Evolutionary conservation across 2,113 vertebrate genomes (phyloP).

Genomic region (Carassius carassius): DNA sequence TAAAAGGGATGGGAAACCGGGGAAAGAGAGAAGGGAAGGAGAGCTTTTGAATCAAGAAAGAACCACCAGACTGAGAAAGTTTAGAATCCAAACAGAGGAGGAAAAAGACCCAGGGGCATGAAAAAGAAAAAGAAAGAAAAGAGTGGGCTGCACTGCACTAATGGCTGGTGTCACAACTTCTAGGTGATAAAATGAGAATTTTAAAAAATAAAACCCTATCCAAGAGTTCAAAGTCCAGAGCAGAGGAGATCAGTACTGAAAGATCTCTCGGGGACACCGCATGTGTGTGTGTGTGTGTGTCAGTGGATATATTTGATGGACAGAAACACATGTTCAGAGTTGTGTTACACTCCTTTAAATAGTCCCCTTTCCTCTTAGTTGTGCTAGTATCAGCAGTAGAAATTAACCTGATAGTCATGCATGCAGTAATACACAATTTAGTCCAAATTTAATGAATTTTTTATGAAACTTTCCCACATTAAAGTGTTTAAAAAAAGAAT

Average conservation of each 20-base stretch:
- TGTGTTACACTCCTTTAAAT: constrained; percentile 79
- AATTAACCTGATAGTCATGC: not conserved
- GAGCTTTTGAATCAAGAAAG: constrained; percentile 9
- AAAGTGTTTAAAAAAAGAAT: too few species aligned
- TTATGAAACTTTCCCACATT: too few species aligned
- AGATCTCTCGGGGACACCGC: constrained; percentile 64
- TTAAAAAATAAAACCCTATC: constrained; percentile 51
- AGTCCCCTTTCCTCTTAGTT: constrained; percentile 66
- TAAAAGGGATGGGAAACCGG: constrained; percentile 45
- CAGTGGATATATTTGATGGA: constrained; percentile 67
- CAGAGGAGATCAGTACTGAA: constrained; percentile 62
- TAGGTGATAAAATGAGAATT: not conserved
- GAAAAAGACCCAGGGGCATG: constrained; percentile 53
- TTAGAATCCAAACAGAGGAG: constrained; percentile 50
- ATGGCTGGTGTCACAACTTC: not conserved
- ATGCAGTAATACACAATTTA: not conserved
- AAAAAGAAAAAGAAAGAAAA: constrained; percentile 11
- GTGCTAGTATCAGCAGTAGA: constrained; percentile 48
- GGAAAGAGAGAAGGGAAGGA: constrained; percentile 22
- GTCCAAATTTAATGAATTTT: not conserved
- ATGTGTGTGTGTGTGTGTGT: constrained; percentile 64
- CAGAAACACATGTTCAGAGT: constrained; percentile 80
- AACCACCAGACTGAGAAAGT: constrained; percentile 17
- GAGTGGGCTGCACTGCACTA: not conserved
- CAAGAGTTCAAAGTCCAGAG: constrained; percentile 25